These are phyloP conservation scores for Oreochromis mossambicus DNA, from an alignment of 2,797 vertebrate genomes.

Conservation along the genomic window DNA sequence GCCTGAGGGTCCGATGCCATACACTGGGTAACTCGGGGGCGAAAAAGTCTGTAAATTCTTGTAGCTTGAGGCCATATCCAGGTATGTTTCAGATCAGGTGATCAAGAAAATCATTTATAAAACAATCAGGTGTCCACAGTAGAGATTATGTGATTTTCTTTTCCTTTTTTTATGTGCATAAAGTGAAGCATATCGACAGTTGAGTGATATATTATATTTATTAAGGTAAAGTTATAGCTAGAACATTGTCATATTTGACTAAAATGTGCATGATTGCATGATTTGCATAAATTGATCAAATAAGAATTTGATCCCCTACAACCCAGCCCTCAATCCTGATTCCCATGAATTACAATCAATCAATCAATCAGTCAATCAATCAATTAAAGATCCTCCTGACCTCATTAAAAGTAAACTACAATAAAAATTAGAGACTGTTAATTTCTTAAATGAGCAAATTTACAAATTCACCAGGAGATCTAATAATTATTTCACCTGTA, in stretches of 20 bases:
- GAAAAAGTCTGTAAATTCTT: background rate
- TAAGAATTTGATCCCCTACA: background rate
- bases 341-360: background rate
- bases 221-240: background rate
- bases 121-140: background rate
- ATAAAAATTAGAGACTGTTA: background rate
- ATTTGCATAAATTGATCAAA: background rate
- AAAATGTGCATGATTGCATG: background rate
- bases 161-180: background rate
- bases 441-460: background rate
- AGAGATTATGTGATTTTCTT: background rate
- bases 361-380: background rate
- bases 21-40: background rate
- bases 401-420: background rate
- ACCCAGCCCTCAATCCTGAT: background rate
- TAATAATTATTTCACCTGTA: background rate
- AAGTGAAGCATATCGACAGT: background rate
- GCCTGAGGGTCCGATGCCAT: background rate
- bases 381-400: background rate
- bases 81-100: background rate
- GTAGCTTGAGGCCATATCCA: conserved; percentile 8
- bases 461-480: background rate
- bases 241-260: background rate
- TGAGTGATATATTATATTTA: background rate
- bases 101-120: conserved; percentile 9